Evolutionary conservation across 2,888 invertebrate genomes (phyloP), one percentile per base, ranked within the genome.

Genomic region (Hybos culiciformis): DNA sequence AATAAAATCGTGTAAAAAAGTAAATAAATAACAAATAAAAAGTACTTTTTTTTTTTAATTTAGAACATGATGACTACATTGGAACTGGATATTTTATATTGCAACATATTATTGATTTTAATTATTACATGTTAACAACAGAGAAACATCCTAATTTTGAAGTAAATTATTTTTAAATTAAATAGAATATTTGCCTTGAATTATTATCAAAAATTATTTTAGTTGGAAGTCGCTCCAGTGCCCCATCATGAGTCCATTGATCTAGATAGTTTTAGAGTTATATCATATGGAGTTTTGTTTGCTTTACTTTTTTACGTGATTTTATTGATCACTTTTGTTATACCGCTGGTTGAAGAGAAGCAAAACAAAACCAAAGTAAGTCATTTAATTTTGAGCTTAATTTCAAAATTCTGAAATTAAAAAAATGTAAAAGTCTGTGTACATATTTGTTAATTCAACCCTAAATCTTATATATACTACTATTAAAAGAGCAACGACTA

Each of bases 21-120:
- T n/a, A n/a, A n/a, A n/a, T n/a, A n/a, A n/a, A n/a, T n/a, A n/a
- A n/a, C n/a, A n/a, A n/a, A n/a, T n/a, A n/a, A n/a, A n/a, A n/a
- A n/a, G n/a, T n/a, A n/a, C n/a, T n/a, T n/a, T n/a, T n/a, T n/a
- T n/a, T n/a, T n/a, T n/a, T n/a, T n/a, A n/a, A n/a, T n/a, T n/a
- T n/a, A n/a, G 69, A 60, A 45, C 59, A 62, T 14, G 62, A 66
- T 46, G 61, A 60, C 33, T 70, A 70, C 54, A 62, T 64, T 47
- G 58, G 53, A 46, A 70, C 69, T 60, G 56, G 61, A 1, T 78
- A 78, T 53, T 61, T 78, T 51, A 61, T 66, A 1, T 51, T 80
- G 1, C 78, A 80, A 56, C 67, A 72, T 62, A 70, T 75, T 0
- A 60, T 80, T 26, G 78, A 80, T 55, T 67, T 67, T 1, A 68